A percentile compares a stretch with the other conserved stretches of the same genome.
phyloP scores from a whole-genome alignment of 2,888 invertebrate genomes.

The Ethmia dodecea region DNA sequence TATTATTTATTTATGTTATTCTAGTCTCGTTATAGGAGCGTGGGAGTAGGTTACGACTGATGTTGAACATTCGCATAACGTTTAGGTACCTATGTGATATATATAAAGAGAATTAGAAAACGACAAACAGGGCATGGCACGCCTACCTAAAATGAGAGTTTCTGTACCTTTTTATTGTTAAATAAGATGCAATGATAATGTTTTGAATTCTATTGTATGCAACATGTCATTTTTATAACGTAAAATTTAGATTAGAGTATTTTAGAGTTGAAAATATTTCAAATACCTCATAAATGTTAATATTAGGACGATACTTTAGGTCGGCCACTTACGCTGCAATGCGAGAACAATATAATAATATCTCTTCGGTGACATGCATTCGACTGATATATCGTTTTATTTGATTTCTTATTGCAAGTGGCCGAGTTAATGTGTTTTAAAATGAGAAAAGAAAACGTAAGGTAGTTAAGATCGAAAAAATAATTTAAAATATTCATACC shows the following conservation, averaged over 20 bases:
- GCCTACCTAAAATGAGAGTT: slow-evolving; percentile 25
- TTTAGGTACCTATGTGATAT: too few relatives aligned
- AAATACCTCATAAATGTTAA: too few relatives aligned
- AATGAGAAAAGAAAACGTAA: background rate
- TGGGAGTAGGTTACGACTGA: too few relatives aligned
- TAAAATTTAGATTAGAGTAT: too few relatives aligned
- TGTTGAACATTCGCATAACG: too few relatives aligned
- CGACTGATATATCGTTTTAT: background rate
- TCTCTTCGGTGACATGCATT: background rate
- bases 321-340: background rate
- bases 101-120: too few relatives aligned
- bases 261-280: too few relatives aligned
- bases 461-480: slow-evolving; percentile 16
- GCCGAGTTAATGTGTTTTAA: background rate
- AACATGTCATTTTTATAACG: slow-evolving; percentile 1
- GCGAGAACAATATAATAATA: background rate
- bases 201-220: slow-evolving; percentile 18
- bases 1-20: too few relatives aligned
- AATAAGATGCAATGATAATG: slow-evolving; percentile 21
- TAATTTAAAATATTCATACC: slow-evolving; percentile 20
- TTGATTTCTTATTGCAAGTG: background rate
- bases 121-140: too few relatives aligned
- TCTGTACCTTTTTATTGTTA: slow-evolving; percentile 29
- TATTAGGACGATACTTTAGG: too few relatives aligned
- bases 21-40: slow-evolving; percentile 4